These are phyloP conservation scores for Elephas maximus DNA, from an alignment of 2,113 vertebrate genomes.

Conservation along the genomic window DNA sequence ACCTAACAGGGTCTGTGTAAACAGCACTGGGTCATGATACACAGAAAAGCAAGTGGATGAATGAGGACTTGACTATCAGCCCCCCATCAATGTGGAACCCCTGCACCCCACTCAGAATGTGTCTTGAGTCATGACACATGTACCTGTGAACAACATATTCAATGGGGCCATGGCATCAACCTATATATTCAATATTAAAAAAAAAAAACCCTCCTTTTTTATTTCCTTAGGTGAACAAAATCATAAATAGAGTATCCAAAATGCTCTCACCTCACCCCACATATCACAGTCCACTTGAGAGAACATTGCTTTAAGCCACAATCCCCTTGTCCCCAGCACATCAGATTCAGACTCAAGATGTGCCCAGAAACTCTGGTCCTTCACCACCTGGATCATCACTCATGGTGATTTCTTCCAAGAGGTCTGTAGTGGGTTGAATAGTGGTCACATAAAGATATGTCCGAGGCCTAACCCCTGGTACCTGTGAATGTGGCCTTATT, in stretches of 20 bases:
- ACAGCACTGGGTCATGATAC: not conserved
- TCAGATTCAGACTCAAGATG: not conserved
- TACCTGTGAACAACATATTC: not conserved
- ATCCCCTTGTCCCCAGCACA: not conserved
- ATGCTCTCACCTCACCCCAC: not conserved
- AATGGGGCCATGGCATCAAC: not conserved
- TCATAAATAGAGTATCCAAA: not conserved
- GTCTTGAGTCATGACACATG: fast-evolving
- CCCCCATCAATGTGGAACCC: not conserved
- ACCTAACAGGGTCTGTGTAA: not conserved
- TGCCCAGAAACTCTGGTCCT: not conserved
- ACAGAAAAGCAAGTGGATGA: not conserved
- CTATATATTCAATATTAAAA: not conserved
- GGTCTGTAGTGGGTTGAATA: not conserved
- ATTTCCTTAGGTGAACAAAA: not conserved
- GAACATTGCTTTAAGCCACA: not conserved
- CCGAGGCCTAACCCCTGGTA: no score
- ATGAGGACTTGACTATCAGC: not conserved
- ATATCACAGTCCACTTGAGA: not conserved
- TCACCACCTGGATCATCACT: not conserved
- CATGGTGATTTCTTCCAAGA: not conserved
- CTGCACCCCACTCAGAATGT: not conserved
- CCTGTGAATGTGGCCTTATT: not conserved
- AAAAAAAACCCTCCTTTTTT: not conserved
- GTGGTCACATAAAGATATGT: not conserved